Percentiles rank a stretch among this genome's conserved stretches.
Conservation (phyloP, 2,888 invertebrate genomes). For the Parascotia fuliginaria region DNA sequence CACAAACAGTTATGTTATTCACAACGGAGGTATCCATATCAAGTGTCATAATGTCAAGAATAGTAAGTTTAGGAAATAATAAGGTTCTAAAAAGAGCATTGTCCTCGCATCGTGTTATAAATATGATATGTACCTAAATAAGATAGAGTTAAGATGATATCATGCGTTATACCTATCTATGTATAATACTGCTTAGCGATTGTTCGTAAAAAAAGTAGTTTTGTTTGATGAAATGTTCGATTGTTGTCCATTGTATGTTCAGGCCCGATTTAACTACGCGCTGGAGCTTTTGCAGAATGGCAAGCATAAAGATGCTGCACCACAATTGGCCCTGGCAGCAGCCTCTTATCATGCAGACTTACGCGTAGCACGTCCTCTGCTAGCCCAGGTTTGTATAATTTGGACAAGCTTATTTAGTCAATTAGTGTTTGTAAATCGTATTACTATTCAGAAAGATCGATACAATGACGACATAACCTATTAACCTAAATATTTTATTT, state of each 20-base stretch:
- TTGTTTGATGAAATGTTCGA: not conserved
- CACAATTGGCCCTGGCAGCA: slow-evolving; percentile 63
- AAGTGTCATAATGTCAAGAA: slow-evolving; percentile 13
- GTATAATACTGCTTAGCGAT: not conserved
- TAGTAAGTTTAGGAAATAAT: slow-evolving; percentile 16
- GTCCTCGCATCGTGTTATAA: slow-evolving; percentile 19
- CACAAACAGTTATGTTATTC: slow-evolving; percentile 15
- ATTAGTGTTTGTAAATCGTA: too few relatives aligned
- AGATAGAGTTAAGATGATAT: slow-evolving; percentile 8
- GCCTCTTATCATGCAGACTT: slow-evolving; percentile 41
- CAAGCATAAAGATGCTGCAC: slow-evolving; percentile 52
- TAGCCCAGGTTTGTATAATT: slow-evolving; percentile 46
- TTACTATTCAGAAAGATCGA: too few relatives aligned
- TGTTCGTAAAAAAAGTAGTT: not conserved
- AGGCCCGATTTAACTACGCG: slow-evolving; percentile 56
- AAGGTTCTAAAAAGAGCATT: slow-evolving; percentile 23
- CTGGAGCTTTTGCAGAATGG: slow-evolving; percentile 47
- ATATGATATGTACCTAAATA: slow-evolving; percentile 9
- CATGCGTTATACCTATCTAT: slow-evolving; percentile 6
- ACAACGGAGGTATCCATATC: slow-evolving; percentile 12
- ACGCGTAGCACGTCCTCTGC: slow-evolving; percentile 42
- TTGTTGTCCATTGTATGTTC: not conserved
- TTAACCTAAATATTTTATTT: too few relatives aligned
- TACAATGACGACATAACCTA: too few relatives aligned
- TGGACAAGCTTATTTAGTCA: too few relatives aligned